Evolutionary conservation across 1,140 invertebrate genomes (phyloP).

Genomic region (Apocrypta bakeri): DNA sequence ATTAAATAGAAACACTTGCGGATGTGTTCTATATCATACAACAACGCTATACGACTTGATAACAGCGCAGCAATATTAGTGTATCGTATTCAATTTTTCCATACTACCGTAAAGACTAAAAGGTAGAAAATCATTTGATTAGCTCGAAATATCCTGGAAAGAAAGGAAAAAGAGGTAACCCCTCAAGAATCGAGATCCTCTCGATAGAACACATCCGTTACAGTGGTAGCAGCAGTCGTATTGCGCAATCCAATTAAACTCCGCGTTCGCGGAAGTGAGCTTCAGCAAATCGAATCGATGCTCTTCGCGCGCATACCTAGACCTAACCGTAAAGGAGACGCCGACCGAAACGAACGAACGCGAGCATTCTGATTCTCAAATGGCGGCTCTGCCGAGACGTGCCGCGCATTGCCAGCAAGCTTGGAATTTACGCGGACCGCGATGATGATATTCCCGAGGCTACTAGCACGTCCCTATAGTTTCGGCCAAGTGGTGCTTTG

Average conservation of each 20-base stretch:
- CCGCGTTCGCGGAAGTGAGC: background rate
- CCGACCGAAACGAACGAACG: background rate
- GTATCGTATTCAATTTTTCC: too few species aligned
- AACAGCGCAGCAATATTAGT: too few species aligned
- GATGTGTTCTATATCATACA: too few species aligned
- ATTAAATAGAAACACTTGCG: too few species aligned
- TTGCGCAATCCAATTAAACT: slow-evolving; percentile 46
- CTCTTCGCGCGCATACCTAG: background rate
- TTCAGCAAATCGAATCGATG: background rate
- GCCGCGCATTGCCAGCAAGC: slow-evolving; percentile 31
- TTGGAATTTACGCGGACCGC: background rate
- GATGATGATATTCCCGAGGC: background rate
- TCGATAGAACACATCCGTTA: slow-evolving; percentile 20
- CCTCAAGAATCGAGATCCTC: background rate
- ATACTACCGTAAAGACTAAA: too few species aligned
- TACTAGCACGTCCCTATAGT: background rate
- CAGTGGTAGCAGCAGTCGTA: background rate
- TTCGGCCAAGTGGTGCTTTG: background rate
- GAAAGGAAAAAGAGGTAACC: background rate
- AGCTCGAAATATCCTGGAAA: background rate
- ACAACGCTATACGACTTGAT: too few species aligned
- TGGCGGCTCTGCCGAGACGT: slow-evolving; percentile 6
- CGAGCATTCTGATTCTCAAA: slow-evolving; percentile 7
- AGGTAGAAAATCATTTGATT: too few species aligned
- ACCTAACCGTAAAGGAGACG: background rate